A percentile compares a stretch with the other conserved stretches of the same genome.
Conservation (phyloP, 2,797 vertebrate species). For the Amazona finschi region DNA sequence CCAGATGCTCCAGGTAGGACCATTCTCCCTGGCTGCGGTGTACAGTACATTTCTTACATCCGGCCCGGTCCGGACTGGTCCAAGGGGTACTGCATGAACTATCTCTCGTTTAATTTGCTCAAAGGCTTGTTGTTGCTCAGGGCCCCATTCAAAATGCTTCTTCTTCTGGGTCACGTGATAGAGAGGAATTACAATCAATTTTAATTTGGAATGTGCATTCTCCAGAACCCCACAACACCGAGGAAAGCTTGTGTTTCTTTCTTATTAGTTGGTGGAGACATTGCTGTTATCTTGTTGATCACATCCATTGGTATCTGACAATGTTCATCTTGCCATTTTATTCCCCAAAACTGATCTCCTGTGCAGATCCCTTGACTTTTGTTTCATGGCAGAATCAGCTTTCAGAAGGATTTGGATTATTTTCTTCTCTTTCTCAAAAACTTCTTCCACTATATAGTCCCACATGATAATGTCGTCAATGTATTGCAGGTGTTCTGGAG, state of each 20-base stretch:
- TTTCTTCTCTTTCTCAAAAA: not conserved
- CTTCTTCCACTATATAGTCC: not conserved
- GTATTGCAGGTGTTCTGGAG: not conserved
- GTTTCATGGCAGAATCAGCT: not conserved
- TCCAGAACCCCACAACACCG: not conserved
- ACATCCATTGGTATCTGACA: not conserved
- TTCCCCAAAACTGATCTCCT: not conserved
- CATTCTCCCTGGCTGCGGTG: not conserved
- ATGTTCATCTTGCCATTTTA: not conserved
- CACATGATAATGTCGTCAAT: not conserved
- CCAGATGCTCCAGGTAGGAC: not conserved
- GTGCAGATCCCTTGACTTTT: not conserved
- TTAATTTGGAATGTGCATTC: not conserved
- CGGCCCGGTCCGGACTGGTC: fast-evolving
- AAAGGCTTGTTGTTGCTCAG: not conserved
- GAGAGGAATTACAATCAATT: not conserved
- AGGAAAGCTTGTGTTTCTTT: not conserved
- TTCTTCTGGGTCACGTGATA: not conserved
- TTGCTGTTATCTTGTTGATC: not conserved
- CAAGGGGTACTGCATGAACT: not conserved
- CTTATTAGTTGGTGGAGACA: not conserved
- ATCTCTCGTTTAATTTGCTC: not conserved
- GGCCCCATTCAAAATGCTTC: not conserved
- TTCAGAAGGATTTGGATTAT: not conserved
- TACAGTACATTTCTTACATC: not conserved